Conservation (phyloP, 2,797 vertebrate genomes). For the Tauraco hartlaubi region DNA sequence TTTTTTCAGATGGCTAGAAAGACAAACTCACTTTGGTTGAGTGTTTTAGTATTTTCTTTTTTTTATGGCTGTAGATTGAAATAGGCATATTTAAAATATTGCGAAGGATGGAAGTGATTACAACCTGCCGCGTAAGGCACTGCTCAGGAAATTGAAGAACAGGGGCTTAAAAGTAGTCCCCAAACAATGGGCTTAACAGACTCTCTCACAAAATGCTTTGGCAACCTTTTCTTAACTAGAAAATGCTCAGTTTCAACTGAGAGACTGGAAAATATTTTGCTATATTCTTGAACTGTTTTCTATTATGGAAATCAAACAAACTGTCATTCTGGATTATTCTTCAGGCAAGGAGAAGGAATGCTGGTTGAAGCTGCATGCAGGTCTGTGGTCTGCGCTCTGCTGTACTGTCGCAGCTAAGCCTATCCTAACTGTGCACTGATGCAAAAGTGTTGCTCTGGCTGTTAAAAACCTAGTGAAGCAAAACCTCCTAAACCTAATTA, state of each 20-base stretch:
- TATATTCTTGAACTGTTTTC: slow-evolving; percentile 42
- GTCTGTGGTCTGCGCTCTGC: neutral
- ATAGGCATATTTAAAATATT: slow-evolving; percentile 19
- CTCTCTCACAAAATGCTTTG: neutral
- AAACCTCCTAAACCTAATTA: neutral
- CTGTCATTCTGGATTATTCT: slow-evolving; percentile 19
- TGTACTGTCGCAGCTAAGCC: neutral
- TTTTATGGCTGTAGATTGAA: neutral
- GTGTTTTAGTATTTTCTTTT: neutral
- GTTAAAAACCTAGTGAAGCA: neutral
- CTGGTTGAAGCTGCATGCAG: neutral
- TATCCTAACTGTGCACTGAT: neutral
- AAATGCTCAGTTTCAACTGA: slow-evolving; percentile 5
- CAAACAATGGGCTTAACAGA: slow-evolving; percentile 44
- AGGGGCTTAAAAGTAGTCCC: slow-evolving; percentile 37
- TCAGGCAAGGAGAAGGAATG: neutral
- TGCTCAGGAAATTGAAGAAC: slow-evolving; percentile 62
- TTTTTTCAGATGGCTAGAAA: neutral
- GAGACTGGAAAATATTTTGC: slow-evolving; percentile 48
- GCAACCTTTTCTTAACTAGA: neutral
- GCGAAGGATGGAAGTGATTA: slow-evolving; percentile 52
- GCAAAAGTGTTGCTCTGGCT: neutral
- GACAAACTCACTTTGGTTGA: neutral
- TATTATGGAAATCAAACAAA: slow-evolving; percentile 57
- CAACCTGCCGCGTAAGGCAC: slow-evolving; percentile 19